Percentiles rank a stretch among this genome's conserved stretches.
phyloP scores from a whole-genome alignment of 1,140 invertebrate species.

The Saxidomus purpurata region DNA sequence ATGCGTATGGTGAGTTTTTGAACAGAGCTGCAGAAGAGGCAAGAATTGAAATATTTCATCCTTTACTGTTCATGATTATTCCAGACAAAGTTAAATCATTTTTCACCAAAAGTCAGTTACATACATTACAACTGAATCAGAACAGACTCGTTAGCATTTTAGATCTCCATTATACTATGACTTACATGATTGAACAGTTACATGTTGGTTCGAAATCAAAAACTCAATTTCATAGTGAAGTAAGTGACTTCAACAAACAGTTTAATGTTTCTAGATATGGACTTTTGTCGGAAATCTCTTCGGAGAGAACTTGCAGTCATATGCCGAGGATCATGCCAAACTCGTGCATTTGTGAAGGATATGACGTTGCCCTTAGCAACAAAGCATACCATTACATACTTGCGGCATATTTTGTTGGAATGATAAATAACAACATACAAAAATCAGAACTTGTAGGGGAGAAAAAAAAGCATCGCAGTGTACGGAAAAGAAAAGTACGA shows the following conservation, averaged over 20 bases:
- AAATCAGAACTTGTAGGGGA: slow-evolving; percentile 51
- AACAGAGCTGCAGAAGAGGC: slow-evolving; percentile 75
- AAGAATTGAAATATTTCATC: slow-evolving; percentile 83
- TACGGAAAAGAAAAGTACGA: neutral
- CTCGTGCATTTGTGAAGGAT: slow-evolving; percentile 83
- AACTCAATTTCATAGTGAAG: neutral
- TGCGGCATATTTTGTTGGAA: slow-evolving; percentile 81
- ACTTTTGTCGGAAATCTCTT: slow-evolving; percentile 75
- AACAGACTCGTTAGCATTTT: slow-evolving; percentile 74
- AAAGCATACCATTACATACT: slow-evolving; percentile 71
- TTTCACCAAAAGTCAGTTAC: slow-evolving; percentile 67
- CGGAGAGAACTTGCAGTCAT: slow-evolving; percentile 76
- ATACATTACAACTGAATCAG: slow-evolving; percentile 74
- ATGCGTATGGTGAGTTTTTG: slow-evolving; percentile 82
- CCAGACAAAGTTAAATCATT: slow-evolving; percentile 67
- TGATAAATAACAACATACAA: slow-evolving; percentile 82
- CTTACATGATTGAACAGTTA: slow-evolving; percentile 34
- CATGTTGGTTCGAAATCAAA: neutral
- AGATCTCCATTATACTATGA: slow-evolving; percentile 78
- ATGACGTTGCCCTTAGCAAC: slow-evolving; percentile 73
- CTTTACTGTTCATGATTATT: slow-evolving; percentile 79
- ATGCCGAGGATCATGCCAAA: slow-evolving; percentile 81
- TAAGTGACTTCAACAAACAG: slow-evolving; percentile 51
- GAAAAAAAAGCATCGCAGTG: slow-evolving; percentile 7
- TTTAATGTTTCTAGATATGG: slow-evolving; percentile 72